Percentiles rank a stretch among this genome's conserved stretches.
Evolutionary conservation across 2,113 vertebrate genomes (phyloP).

Genomic region (Aix galericulata): DNA sequence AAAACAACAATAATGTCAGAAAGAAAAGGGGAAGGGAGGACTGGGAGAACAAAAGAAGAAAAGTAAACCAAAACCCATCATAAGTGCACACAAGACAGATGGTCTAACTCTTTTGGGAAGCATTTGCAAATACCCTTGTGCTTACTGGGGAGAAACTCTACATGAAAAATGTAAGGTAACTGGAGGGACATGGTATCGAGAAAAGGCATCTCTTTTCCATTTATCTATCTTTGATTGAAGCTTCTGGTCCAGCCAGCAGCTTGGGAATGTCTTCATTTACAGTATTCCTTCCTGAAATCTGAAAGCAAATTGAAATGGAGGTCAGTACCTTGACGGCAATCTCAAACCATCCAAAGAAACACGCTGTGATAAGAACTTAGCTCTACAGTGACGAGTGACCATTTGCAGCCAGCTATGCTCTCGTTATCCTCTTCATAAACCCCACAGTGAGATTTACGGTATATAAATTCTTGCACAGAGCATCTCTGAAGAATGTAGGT

Average conservation of each 20-base stretch:
- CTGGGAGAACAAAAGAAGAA: not conserved
- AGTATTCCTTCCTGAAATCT: slow-evolving; percentile 92
- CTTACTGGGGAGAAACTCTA: slow-evolving; percentile 1
- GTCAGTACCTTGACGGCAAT: not conserved
- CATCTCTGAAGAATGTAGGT: not conserved
- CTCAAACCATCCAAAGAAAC: not conserved
- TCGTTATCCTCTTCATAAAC: not conserved
- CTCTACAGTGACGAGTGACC: not conserved
- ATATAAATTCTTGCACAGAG: not conserved
- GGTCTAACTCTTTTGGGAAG: slow-evolving; percentile 32
- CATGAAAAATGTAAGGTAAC: not conserved
- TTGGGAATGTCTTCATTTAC: slow-evolving; percentile 81
- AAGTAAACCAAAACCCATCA: slow-evolving; percentile 11
- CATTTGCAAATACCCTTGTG: slow-evolving; percentile 18
- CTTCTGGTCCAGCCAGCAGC: slow-evolving; percentile 94
- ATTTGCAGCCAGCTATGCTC: not conserved
- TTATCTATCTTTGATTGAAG: slow-evolving; percentile 36
- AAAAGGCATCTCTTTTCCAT: slow-evolving; percentile 33
- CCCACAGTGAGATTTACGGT: not conserved
- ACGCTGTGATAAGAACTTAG: not conserved
- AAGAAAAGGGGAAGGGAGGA: not conserved
- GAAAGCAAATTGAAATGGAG: slow-evolving; percentile 31
- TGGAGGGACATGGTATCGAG: not conserved
- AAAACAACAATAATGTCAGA: slow-evolving; percentile 44
- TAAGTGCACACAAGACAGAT: not conserved